Conservation (phyloP, 2,113 vertebrate species). For the Ceratotherium simum region DNA sequence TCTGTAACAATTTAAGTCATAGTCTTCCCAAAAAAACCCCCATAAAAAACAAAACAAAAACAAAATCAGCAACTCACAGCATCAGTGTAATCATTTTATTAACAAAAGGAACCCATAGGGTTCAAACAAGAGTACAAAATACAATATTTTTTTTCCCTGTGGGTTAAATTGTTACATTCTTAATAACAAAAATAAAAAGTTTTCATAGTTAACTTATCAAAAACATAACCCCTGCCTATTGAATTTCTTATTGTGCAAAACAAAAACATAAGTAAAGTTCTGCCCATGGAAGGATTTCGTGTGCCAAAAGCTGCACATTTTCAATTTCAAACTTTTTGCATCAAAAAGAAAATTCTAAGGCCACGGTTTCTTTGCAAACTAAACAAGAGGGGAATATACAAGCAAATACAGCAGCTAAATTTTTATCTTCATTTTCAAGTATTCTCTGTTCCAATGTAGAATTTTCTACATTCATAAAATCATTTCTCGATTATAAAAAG, state of each 20-base stretch:
- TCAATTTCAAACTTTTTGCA: conserved; percentile 72
- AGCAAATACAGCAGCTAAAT: conserved; percentile 62
- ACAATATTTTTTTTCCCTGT: conserved; percentile 83
- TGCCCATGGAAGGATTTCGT: conserved; percentile 60
- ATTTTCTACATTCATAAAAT: conserved; percentile 52
- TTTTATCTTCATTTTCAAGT: conserved; percentile 74
- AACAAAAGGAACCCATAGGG: conserved; percentile 89
- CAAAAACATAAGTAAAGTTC: conserved; percentile 80
- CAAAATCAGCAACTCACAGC: not conserved
- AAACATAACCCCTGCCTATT: conserved; percentile 85
- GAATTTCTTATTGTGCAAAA: conserved; percentile 85
- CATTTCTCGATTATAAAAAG: not conserved
- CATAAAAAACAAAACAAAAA: not conserved
- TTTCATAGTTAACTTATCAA: conserved; percentile 84
- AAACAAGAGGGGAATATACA: conserved; percentile 49
- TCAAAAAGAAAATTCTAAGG: conserved; percentile 86
- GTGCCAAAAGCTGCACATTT: conserved; percentile 76
- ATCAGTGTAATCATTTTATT: conserved; percentile 85
- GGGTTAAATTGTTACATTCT: conserved; percentile 82
- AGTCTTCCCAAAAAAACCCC: not conserved
- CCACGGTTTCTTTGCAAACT: conserved; percentile 83
- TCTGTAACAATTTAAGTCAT: not conserved
- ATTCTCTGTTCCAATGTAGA: conserved; percentile 61
- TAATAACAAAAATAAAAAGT: conserved; percentile 81
- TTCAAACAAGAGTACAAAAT: conserved; percentile 89